A percentile compares a stretch with the other conserved stretches of the same genome.
phyloP scores from a whole-genome alignment of 2,888 invertebrate species.

The Muschampia plurimacula region DNA sequence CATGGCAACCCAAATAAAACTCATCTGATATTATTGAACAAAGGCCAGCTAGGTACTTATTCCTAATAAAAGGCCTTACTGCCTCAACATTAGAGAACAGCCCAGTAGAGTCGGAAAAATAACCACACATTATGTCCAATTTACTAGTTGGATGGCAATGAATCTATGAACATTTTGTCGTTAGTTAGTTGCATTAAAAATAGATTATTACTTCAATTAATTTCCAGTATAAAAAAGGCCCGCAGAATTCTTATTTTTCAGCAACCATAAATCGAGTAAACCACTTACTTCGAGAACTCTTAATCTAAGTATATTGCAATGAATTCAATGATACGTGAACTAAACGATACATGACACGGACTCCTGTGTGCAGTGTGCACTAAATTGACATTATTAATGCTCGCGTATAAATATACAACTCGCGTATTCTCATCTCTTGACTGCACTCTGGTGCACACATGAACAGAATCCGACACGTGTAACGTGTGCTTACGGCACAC shows the following conservation, averaged over 20 bases:
- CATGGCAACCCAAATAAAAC: constrained; percentile 35
- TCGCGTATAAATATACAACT: constrained; percentile 42
- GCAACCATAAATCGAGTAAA: background rate
- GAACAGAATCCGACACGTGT: constrained; percentile 56
- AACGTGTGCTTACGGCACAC: constrained; percentile 55
- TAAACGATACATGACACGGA: background rate
- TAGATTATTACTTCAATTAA: no score
- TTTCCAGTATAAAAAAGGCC: no score
- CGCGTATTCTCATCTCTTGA: constrained; percentile 45
- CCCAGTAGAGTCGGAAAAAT: background rate
- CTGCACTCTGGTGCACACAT: constrained; percentile 56
- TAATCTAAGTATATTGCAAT: background rate
- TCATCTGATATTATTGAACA: constrained; percentile 16
- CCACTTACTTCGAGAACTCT: background rate
- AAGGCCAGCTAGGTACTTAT: background rate
- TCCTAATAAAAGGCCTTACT: background rate
- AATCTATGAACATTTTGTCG: no score
- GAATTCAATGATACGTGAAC: background rate
- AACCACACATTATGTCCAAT: background rate
- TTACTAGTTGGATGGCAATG: background rate
- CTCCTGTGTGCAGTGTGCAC: constrained; percentile 43
- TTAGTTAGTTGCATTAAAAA: no score
- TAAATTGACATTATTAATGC: constrained; percentile 50
- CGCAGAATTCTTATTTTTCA: background rate
- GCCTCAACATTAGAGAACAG: background rate